These are phyloP conservation scores for Hemaris fuciformis DNA, from an alignment of 2,888 invertebrate species.

Conservation along the genomic window DNA sequence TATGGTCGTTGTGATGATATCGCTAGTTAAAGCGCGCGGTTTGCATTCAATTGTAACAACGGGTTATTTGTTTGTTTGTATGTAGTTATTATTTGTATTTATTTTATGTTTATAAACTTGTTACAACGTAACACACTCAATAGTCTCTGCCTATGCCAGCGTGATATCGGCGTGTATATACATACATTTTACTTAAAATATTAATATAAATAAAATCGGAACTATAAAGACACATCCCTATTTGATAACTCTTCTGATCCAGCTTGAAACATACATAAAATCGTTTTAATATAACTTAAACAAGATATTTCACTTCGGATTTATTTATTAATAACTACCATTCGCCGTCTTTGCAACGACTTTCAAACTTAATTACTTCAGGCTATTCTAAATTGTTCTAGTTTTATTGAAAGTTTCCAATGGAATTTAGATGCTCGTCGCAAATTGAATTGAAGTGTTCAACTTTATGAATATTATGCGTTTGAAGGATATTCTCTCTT, in stretches of 20 bases:
- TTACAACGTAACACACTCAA: too few species aligned
- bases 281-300: neutral
- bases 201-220: neutral
- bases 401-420: neutral
- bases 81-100: too few species aligned
- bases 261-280: neutral
- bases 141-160: too few species aligned
- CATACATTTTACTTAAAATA: too few species aligned
- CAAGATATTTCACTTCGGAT: neutral
- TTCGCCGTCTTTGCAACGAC: neutral
- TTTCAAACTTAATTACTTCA: neutral
- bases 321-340: conserved; percentile 1
- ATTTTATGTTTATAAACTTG: too few species aligned
- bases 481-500: neutral
- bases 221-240: neutral
- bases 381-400: neutral
- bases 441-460: neutral
- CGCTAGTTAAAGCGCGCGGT: too few species aligned
- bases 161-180: too few species aligned
- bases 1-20: too few species aligned
- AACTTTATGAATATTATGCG: neutral
- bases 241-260: neutral
- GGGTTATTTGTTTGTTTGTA: too few species aligned
- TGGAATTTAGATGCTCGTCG: neutral
- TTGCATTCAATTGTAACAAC: too few species aligned